phyloP scores from a whole-genome alignment of 2,797 vertebrate species.

The Channallabes apus region DNA sequence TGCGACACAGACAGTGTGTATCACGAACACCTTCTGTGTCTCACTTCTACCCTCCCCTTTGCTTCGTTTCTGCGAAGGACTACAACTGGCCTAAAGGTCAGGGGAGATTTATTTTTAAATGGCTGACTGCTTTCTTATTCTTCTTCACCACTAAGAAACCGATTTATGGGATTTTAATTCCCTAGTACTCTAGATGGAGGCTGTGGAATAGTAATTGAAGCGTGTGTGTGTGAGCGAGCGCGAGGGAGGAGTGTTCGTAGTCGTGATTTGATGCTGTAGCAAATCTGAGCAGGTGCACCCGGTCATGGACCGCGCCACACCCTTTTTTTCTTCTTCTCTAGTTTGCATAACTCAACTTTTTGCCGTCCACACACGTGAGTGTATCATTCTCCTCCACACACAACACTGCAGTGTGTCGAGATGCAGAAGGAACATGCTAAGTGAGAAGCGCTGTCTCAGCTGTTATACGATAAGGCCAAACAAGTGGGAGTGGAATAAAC shows the following conservation, averaged over 20 bases:
- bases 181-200: background rate
- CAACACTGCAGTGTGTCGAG: too few species aligned
- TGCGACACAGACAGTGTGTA: conserved; percentile 41
- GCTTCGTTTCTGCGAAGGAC: conserved; percentile 19
- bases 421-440: too few species aligned
- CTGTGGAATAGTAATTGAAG: too few species aligned
- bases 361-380: conserved; percentile 12
- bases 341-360: conserved; percentile 67
- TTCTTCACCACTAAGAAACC: conserved; percentile 29
- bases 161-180: background rate
- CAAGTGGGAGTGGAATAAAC: background rate
- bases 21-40: conserved; percentile 43
- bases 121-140: conserved; percentile 12
- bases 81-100: conserved; percentile 46
- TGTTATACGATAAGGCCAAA: background rate
- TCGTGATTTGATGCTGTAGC: background rate
- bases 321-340: conserved; percentile 46
- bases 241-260: background rate
- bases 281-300: background rate
- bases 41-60: conserved; percentile 34
- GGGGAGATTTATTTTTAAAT: conserved; percentile 18
- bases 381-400: too few species aligned
- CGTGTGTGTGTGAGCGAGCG: too few species aligned
- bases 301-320: conserved; percentile 53
- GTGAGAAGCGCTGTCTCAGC: background rate